These are phyloP conservation scores for Gallirallus australis DNA, from an alignment of 2,797 vertebrate genomes.

Conservation along the genomic window DNA sequence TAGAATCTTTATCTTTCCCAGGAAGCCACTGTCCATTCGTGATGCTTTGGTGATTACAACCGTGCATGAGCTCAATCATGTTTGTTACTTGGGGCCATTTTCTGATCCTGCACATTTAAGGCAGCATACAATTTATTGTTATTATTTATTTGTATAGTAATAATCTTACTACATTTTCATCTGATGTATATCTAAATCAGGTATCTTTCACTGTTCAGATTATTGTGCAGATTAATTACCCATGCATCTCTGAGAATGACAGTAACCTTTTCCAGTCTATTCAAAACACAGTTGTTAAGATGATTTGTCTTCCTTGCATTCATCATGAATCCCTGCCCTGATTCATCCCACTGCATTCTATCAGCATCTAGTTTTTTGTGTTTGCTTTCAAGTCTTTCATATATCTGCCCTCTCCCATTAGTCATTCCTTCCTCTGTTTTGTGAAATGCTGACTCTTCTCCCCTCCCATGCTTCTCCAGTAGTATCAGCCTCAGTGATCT, in stretches of 20 bases:
- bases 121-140: not conserved
- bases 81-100: not conserved
- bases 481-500: not conserved
- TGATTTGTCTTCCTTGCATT: conserved; percentile 35
- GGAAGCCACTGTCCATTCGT: not conserved
- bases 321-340: not conserved
- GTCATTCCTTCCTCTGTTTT: conserved; percentile 33
- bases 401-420: not conserved
- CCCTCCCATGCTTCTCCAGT: not conserved
- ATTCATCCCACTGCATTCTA: conserved; percentile 13
- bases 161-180: not conserved
- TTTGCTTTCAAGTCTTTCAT: conserved; percentile 9
- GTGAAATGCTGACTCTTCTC: conserved; percentile 24
- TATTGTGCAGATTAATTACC: conserved; percentile 6
- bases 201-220: not conserved
- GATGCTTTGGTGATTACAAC: not conserved
- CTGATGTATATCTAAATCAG: not conserved
- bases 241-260: not conserved
- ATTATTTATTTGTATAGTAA: not conserved
- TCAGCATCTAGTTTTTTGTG: not conserved
- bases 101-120: not conserved
- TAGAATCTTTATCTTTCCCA: conserved; percentile 1
- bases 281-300: conserved; percentile 33
- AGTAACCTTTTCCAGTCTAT: not conserved
- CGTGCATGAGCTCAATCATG: not conserved